Conservation (phyloP, 1,140 invertebrate genomes). For the Ceratosolen fusciceps region DNA sequence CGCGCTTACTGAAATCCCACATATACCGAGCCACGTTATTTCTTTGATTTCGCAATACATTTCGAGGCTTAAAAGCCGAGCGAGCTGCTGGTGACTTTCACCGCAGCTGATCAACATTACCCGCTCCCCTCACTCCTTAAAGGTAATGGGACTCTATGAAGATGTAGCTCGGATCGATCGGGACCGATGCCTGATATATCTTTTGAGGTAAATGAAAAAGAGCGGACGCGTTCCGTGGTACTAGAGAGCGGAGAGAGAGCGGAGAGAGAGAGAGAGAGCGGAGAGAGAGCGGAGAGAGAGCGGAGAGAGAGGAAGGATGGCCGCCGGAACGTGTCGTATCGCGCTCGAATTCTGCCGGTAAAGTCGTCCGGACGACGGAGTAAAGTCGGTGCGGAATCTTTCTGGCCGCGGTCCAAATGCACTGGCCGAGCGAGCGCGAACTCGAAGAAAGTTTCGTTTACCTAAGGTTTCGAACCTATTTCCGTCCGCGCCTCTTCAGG, state of each 20-base stretch:
- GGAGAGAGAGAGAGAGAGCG: no score
- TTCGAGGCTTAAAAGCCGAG: background rate
- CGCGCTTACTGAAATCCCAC: background rate
- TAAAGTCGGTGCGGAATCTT: constrained; percentile 60
- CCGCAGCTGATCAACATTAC: background rate
- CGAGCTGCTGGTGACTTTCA: no score
- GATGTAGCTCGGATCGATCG: background rate
- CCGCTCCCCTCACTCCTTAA: background rate
- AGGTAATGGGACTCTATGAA: background rate
- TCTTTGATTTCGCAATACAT: background rate
- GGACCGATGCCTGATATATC: no score
- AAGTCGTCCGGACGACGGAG: constrained; percentile 53
- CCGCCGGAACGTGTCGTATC: background rate
- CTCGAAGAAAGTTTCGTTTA: constrained; percentile 65
- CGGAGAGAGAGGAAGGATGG: background rate
- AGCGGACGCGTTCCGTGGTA: no score
- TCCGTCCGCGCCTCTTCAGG: constrained; percentile 58
- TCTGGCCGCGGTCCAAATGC: constrained; percentile 55
- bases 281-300: background rate
- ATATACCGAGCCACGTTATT: background rate
- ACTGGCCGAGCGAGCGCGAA: constrained; percentile 44
- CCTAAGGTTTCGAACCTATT: constrained; percentile 67
- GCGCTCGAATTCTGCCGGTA: constrained; percentile 39
- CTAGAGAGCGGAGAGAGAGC: no score
- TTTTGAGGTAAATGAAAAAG: no score